A percentile compares a stretch with the other conserved stretches of the same genome.
These are phyloP conservation scores for Mycteria americana DNA, from an alignment of 2,797 vertebrate genomes.

Conservation along the genomic window DNA sequence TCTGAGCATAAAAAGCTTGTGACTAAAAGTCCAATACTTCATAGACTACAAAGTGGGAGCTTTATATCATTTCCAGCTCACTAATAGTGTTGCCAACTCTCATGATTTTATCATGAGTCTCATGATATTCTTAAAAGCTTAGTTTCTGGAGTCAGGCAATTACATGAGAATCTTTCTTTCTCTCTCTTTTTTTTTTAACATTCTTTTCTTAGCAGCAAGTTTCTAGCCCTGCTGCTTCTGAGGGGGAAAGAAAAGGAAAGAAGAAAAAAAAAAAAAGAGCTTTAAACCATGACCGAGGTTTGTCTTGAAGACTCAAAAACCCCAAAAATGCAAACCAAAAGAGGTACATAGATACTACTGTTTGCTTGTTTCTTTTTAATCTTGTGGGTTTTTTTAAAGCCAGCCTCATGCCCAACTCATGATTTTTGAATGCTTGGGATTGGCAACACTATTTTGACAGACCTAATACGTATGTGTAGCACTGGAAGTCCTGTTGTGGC, in stretches of 20 bases:
- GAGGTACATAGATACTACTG: not conserved
- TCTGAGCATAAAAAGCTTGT: slow-evolving; percentile 32
- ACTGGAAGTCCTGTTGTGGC: slow-evolving; percentile 31
- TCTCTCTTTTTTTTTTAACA: not conserved
- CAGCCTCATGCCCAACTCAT: not conserved
- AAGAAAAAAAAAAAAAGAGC: not conserved
- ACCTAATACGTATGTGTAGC: slow-evolving; percentile 18
- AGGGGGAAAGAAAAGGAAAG: rapidly evolving
- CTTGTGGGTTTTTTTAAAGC: not conserved
- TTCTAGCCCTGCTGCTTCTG: not conserved
- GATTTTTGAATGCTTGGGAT: slow-evolving; percentile 24
- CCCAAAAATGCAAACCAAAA: not conserved
- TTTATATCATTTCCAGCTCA: slow-evolving; percentile 60
- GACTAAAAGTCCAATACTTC: slow-evolving; percentile 43
- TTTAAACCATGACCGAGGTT: not conserved
- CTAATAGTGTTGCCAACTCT: slow-evolving; percentile 64
- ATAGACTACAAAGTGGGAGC: slow-evolving; percentile 34
- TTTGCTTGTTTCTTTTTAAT: slow-evolving; percentile 24
- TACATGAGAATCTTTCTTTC: slow-evolving; percentile 21
- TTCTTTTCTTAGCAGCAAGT: slow-evolving; percentile 53
- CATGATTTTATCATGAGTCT: slow-evolving; percentile 69
- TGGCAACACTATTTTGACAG: slow-evolving; percentile 23
- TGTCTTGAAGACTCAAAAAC: not conserved
- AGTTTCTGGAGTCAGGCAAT: slow-evolving; percentile 59
- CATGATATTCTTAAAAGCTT: slow-evolving; percentile 61